Evolutionary conservation across 2,113 vertebrate genomes (phyloP).

Genomic region (Halichoeres trimaculatus): DNA sequence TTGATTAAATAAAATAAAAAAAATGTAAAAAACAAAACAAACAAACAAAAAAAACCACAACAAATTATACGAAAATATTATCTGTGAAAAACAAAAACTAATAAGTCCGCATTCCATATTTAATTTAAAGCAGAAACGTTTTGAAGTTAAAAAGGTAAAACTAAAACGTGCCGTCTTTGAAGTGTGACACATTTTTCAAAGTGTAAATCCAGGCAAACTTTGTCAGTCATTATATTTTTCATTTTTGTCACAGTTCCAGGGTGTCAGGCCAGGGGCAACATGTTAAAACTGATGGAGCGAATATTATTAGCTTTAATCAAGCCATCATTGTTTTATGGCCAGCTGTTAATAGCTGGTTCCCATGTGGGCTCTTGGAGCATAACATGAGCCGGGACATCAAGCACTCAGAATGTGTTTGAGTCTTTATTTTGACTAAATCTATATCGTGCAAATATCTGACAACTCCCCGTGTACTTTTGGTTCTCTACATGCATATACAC

Average conservation of each 20-base stretch:
- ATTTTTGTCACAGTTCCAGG: not conserved
- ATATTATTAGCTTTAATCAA: constrained; percentile 44
- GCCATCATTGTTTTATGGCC: constrained; percentile 42
- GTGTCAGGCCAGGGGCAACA: not conserved
- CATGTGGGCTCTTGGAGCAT: constrained; percentile 17
- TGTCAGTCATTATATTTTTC: too few relatives aligned
- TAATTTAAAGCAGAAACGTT: too few relatives aligned
- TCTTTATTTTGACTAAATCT: not conserved
- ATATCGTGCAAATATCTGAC: not conserved
- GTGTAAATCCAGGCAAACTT: not conserved
- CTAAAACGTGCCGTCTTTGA: not conserved
- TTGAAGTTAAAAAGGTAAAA: not conserved
- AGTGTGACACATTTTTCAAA: not conserved
- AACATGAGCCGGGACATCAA: not conserved
- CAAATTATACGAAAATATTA: too few relatives aligned
- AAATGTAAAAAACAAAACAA: too few relatives aligned
- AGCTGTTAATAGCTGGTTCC: constrained; percentile 33
- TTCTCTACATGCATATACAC: not conserved
- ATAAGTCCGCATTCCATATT: too few relatives aligned
- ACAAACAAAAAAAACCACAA: too few relatives aligned
- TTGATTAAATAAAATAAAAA: too few relatives aligned
- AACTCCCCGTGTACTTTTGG: not conserved
- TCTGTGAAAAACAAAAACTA: too few relatives aligned
- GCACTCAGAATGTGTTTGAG: not conserved
- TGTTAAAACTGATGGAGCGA: constrained; percentile 11